Conservation (phyloP, 2,113 vertebrate species). For the Aspiorhynchus laticeps region DNA sequence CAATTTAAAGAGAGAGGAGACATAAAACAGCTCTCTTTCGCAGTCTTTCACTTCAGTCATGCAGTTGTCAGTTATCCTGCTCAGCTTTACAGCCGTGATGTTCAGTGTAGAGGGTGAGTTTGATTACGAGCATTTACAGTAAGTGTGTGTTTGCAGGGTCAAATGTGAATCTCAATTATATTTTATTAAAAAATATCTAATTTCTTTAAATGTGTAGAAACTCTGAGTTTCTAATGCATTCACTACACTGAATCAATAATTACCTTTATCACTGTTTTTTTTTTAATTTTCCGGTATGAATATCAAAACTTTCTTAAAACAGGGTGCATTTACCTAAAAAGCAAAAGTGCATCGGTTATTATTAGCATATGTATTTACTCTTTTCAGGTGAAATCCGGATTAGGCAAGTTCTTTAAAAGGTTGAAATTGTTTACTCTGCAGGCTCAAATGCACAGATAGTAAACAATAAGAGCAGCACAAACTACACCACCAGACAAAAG, state of each 20-base stretch:
- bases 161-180: neutral
- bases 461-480: constrained; percentile 3
- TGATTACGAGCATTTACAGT: neutral
- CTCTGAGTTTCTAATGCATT: neutral
- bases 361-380: neutral
- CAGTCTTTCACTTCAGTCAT: neutral
- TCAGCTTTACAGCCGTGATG: neutral
- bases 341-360: neutral
- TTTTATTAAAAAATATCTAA: too few relatives aligned
- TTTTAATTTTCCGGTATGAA: neutral
- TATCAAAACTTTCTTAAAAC: too few relatives aligned
- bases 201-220: neutral
- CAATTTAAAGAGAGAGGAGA: too few relatives aligned
- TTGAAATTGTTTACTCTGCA: neutral
- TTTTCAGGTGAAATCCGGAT: neutral
- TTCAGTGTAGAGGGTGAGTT: constrained; percentile 13
- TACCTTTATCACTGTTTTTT: too few relatives aligned
- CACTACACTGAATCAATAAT: neutral
- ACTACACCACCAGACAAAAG: neutral
- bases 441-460: constrained; percentile 9
- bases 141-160: neutral
- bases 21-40: neutral
- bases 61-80: neutral
- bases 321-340: too few relatives aligned
- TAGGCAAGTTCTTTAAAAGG: neutral